These are phyloP conservation scores for Petrosia ficiformis DNA, from an alignment of 37 sponge, comb jelly and placozoan species.

Conservation along the genomic window DNA sequence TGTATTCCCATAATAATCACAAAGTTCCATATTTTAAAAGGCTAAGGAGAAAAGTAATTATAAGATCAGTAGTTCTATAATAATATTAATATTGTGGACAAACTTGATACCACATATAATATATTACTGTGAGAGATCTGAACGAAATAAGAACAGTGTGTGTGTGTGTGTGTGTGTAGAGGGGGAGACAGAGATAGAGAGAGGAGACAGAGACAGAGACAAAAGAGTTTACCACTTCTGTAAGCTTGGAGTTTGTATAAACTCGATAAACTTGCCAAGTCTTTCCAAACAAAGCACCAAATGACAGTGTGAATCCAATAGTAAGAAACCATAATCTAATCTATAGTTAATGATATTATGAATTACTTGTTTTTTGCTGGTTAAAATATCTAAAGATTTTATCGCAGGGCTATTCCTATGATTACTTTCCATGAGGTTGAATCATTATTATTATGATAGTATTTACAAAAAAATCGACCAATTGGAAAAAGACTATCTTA, in stretches of 20 bases:
- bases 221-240: slow-evolving; percentile 26
- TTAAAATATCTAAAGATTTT: not conserved
- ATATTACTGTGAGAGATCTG: no score
- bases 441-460: not conserved
- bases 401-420: not conserved
- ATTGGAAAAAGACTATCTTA: no score
- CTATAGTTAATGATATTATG: slow-evolving; percentile 10
- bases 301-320: slow-evolving; percentile 76
- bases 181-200: no score
- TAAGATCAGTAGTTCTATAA: not conserved
- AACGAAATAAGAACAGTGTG: no score
- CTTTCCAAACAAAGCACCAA: slow-evolving; percentile 78
- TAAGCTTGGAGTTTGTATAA: slow-evolving; percentile 36
- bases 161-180: no score
- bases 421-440: not conserved
- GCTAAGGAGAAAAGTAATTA: slow-evolving; percentile 15
- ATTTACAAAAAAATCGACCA: not conserved
- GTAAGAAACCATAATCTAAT: slow-evolving; percentile 62
- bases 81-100: no score
- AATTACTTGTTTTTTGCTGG: not conserved
- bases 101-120: no score
- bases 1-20: slow-evolving; percentile 44
- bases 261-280: slow-evolving; percentile 74
- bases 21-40: slow-evolving; percentile 54
- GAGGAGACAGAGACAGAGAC: no score